Conservation (phyloP, 2,797 vertebrate species). For the Graptemys geographica region DNA sequence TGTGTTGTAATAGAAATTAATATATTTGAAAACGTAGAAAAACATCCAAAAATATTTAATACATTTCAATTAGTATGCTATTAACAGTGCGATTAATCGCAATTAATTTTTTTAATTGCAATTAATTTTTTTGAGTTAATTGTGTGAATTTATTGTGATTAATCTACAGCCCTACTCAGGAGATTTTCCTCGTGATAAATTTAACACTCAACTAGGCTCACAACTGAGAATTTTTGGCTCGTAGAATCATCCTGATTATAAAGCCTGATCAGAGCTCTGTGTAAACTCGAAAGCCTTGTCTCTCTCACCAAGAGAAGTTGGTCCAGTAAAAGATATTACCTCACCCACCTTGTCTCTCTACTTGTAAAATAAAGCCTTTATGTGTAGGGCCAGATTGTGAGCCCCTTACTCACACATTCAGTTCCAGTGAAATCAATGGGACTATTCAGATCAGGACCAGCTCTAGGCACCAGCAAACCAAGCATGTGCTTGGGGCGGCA, state of each 20-base stretch:
- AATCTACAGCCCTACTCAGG: background rate
- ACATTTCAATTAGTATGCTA: no score
- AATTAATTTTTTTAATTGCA: no score
- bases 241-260: conserved; percentile 55
- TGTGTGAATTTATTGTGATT: no score
- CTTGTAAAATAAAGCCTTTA: conserved; percentile 40
- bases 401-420: background rate
- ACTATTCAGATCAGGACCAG: background rate
- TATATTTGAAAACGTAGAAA: no score
- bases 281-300: background rate
- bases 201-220: conserved; percentile 30
- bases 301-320: background rate
- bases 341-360: background rate
- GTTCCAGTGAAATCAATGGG: background rate
- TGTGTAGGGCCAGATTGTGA: background rate
- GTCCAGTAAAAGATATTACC: background rate
- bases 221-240: conserved; percentile 57
- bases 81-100: no score
- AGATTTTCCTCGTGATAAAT: background rate
- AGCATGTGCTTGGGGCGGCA: no score
- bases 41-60: no score
- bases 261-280: background rate
- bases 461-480: no score
- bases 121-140: no score
- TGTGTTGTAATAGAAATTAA: no score